Base-by-base conservation (phyloP, 1,140 invertebrate genomes). In the Oedothorax gibbosus region DNA sequence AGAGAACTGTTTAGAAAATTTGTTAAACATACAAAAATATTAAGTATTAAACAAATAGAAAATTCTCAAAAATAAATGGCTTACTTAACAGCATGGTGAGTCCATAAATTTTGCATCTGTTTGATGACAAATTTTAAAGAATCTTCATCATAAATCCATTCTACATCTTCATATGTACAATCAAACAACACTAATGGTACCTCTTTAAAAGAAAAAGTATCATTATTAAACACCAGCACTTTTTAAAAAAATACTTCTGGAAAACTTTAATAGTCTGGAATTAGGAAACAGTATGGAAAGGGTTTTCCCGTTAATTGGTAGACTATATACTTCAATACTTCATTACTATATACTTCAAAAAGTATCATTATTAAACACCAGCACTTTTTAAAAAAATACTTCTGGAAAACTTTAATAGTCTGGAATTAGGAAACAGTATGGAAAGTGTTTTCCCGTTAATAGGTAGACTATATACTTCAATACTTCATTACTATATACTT, bases 161-260 rank as follows among this genome's bases (percentile, higher is more conserved):
- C 88, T 12, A 86, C 76, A 21, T 80, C 86, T 75, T 93, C 92
- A 90, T 92, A 96, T 72, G 92, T 89, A 88, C 93, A 94, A 88
- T 94, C 91, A 91, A 95, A 99, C 65, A 99, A 92, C 90, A 96
- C 96, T 10, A 99, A 90, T 0, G 98, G 97, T 11, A 96, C 88
- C 87, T 98, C 96, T 81, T 35, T 2, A 51, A 77, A 77, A 62
- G 11, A 21, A 21, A 4, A 79, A 56, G n/a, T 15, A 12, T 15
- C 3, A 65, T 65, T 15, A 20, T n/a, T 20, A n/a, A 15, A 14
- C 15, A 62, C 14, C 7, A 50, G 49, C 0, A 65, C 2, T 20
- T 18, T n/a, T 65, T 18, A 53, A 18, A 66, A 53, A 79, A 79
- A 53, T 18, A 15, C 20, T 62, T 62, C 60, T 15, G 10, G 15